These are phyloP conservation scores for Paratilapia polleni DNA, from an alignment of 2,113 vertebrate species.

Conservation along the genomic window DNA sequence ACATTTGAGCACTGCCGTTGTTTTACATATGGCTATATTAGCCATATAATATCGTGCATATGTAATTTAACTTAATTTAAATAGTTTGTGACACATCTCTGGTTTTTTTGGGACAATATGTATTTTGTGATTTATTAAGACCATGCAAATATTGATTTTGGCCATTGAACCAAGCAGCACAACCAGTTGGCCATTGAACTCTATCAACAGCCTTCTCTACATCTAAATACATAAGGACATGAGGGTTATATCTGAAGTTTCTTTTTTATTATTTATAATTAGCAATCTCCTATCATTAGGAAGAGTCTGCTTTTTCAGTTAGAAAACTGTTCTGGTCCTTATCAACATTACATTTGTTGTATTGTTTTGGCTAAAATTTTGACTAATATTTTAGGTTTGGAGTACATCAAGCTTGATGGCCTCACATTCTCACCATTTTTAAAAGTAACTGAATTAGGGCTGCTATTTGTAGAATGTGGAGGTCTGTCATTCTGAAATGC, in stretches of 20 bases:
- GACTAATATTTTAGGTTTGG: too few relatives aligned
- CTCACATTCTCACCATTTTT: too few relatives aligned
- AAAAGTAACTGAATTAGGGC: too few relatives aligned
- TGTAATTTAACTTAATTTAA: not conserved
- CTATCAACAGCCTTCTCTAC: not conserved
- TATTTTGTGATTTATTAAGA: not conserved
- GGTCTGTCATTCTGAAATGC: too few relatives aligned
- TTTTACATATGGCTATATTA: not conserved
- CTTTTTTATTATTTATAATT: not conserved
- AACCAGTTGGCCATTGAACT: too few relatives aligned
- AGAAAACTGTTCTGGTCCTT: not conserved
- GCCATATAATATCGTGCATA: not conserved
- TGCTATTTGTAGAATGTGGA: too few relatives aligned
- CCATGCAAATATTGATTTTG: not conserved
- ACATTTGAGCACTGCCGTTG: too few relatives aligned
- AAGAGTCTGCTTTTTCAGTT: not conserved
- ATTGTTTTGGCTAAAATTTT: too few relatives aligned
- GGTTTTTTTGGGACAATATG: not conserved
- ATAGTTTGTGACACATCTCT: not conserved
- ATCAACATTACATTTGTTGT: not conserved
- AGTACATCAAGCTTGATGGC: too few relatives aligned
- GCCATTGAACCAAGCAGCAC: too few relatives aligned
- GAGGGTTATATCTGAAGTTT: too few relatives aligned
- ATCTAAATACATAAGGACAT: too few relatives aligned
- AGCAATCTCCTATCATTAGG: not conserved